A percentile compares a stretch with the other conserved stretches of the same genome.
These are phyloP conservation scores for Elanoides forficatus DNA, from an alignment of 2,113 vertebrate genomes.

Conservation along the genomic window DNA sequence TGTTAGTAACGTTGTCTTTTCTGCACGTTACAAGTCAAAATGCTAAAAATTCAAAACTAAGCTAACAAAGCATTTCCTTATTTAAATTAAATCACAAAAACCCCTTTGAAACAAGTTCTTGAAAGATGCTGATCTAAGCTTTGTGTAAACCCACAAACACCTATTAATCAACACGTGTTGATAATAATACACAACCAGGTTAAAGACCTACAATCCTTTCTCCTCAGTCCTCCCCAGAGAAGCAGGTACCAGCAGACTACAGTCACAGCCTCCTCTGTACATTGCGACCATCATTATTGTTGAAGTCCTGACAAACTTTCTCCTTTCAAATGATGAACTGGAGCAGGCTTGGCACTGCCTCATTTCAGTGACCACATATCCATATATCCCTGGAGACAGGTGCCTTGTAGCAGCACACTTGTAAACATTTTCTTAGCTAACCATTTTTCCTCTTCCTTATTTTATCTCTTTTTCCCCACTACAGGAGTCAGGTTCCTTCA, in stretches of 20 bases:
- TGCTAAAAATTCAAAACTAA: background rate
- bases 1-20: background rate
- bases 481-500: background rate
- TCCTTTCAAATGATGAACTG: background rate
- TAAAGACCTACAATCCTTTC: background rate
- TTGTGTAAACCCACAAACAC: background rate
- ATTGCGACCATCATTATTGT: background rate
- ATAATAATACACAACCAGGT: background rate
- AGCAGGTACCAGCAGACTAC: background rate
- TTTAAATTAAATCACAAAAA: background rate
- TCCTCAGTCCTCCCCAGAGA: background rate
- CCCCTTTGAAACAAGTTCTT: background rate
- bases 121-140: background rate
- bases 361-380: background rate
- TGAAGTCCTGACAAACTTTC: background rate
- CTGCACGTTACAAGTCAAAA: background rate
- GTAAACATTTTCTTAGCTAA: background rate
- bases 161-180: background rate
- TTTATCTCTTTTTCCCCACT: background rate
- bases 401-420: background rate
- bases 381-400: background rate
- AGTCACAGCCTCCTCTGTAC: background rate
- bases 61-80: background rate
- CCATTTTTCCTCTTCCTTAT: background rate
- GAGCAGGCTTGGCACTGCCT: background rate